These are phyloP conservation scores for Pseudomyrmex concolor DNA, from an alignment of 1,140 invertebrate genomes.

Conservation along the genomic window DNA sequence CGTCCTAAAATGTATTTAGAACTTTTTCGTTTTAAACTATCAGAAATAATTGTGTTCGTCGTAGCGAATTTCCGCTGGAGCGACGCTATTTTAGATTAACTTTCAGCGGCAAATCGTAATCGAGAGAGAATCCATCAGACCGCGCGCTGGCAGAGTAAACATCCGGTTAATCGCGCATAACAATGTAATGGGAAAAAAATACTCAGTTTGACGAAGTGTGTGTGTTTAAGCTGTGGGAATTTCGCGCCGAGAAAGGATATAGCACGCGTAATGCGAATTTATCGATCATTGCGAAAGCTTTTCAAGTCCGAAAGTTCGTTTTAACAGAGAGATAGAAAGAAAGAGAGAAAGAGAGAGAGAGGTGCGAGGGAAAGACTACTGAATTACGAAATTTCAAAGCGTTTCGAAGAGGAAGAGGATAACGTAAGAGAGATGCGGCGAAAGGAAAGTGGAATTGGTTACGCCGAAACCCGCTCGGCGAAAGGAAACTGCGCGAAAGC, in stretches of 20 bases:
- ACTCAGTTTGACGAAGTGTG: conserved; percentile 3
- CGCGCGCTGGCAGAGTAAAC: conserved; percentile 36
- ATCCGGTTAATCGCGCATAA: conserved; percentile 57
- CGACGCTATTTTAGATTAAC: conserved; percentile 25
- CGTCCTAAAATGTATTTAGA: neutral
- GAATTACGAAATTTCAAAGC: conserved; percentile 45
- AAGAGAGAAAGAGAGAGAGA: neutral
- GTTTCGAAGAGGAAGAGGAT: conserved; percentile 5
- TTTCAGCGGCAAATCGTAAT: conserved; percentile 17
- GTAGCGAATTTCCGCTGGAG: conserved; percentile 1
- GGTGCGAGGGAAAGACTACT: neutral
- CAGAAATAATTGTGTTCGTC: neutral
- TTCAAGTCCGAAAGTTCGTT: conserved; percentile 49
- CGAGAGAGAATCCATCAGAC: conserved; percentile 52
- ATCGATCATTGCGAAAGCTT: conserved; percentile 55
- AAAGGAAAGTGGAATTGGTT: conserved; percentile 37
- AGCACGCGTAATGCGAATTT: conserved; percentile 47
- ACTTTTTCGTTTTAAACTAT: neutral
- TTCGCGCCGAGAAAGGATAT: conserved; percentile 2
- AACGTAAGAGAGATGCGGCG: neutral
- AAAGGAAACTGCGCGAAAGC: neutral
- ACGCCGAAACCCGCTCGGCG: conserved; percentile 27
- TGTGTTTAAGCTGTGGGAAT: conserved; percentile 24
- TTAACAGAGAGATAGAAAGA: conserved; percentile 5
- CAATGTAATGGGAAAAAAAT: conserved; percentile 48